A percentile compares a stretch with the other conserved stretches of the same genome.
Evolutionary conservation across 2,113 vertebrate species (phyloP).

Genomic region (Sardina pilchardus): DNA sequence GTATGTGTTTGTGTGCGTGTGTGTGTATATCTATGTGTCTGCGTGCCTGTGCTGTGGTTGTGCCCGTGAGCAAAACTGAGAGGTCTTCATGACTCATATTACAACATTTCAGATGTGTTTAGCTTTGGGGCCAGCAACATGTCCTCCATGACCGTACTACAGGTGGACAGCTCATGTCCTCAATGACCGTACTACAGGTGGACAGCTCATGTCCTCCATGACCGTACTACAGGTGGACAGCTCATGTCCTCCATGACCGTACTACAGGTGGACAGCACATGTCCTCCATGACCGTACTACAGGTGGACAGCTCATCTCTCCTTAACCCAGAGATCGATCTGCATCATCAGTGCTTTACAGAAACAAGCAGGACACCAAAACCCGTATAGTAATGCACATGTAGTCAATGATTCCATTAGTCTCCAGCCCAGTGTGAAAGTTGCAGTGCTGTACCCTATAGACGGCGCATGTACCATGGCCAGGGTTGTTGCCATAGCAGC

Average conservation of each 20-base stretch:
- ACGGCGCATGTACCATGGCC: background rate
- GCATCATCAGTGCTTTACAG: background rate
- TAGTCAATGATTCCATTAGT: background rate
- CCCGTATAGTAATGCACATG: background rate
- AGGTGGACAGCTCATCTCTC: background rate
- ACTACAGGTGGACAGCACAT: background rate
- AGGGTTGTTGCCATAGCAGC: conserved; percentile 15
- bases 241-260: background rate
- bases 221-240: background rate
- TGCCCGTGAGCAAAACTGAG: background rate
- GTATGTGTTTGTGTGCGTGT: background rate
- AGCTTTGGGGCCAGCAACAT: background rate
- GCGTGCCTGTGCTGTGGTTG: too few relatives aligned
- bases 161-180: background rate
- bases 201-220: background rate
- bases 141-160: background rate
- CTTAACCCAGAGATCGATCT: background rate
- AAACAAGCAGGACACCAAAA: background rate
- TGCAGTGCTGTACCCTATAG: conserved; percentile 10
- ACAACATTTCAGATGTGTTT: background rate
- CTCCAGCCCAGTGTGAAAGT: background rate
- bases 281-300: background rate
- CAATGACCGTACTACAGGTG: background rate
- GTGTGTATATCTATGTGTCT: background rate
- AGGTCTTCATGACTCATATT: background rate